Percentiles rank a stretch among this genome's conserved stretches.
Conservation (phyloP, 2,797 vertebrate genomes). For the Limnodromus scolopaceus region DNA sequence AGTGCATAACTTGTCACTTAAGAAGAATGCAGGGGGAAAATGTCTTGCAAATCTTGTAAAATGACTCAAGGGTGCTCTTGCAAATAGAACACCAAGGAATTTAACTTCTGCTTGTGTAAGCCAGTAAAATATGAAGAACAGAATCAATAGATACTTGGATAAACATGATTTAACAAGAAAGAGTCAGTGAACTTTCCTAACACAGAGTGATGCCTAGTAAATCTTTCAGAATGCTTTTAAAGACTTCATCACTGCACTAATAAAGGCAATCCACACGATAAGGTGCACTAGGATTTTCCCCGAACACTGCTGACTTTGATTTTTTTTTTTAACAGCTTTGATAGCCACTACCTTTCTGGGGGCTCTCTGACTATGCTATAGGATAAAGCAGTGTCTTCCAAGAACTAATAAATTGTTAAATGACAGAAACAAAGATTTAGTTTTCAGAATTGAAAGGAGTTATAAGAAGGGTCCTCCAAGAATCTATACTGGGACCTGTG, state of each 20-base stretch:
- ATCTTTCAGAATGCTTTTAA: neutral
- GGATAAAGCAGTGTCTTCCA: neutral
- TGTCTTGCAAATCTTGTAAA: neutral
- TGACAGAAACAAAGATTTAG: neutral
- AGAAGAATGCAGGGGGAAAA: neutral
- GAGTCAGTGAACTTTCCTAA: neutral
- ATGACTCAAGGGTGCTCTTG: neutral
- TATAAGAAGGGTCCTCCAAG: neutral
- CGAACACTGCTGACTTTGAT: neutral
- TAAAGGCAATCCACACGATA: neutral
- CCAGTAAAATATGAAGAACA: neutral
- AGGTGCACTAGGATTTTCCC: neutral
- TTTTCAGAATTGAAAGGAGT: neutral
- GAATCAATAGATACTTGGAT: neutral
- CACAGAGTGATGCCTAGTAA: neutral
- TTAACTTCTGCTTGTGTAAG: neutral
- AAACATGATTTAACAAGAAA: neutral
- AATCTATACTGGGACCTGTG: neutral
- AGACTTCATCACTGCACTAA: neutral
- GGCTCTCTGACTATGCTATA: neutral
- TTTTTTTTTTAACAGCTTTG: neutral
- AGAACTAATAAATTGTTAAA: neutral
- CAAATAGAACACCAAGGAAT: neutral
- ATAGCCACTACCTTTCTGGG: neutral
- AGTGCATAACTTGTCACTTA: fast-evolving